Evolutionary conservation across 23 tunicate species (phyloP).

Genomic region (Styela plicata): DNA sequence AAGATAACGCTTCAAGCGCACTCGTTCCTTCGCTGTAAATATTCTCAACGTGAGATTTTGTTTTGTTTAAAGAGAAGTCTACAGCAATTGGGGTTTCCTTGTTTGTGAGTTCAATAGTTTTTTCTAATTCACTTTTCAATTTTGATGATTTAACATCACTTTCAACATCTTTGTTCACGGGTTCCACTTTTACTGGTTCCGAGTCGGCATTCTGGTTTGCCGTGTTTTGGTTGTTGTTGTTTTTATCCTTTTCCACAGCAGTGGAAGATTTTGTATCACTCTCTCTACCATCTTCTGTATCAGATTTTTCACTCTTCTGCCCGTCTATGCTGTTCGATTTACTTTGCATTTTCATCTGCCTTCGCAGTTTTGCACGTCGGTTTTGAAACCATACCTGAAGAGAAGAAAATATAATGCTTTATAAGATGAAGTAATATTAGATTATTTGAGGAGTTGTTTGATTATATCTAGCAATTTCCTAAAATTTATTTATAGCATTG

Average conservation of each 20-base stretch:
- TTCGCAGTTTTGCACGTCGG: conserved; percentile 84
- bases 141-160: neutral
- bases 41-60: neutral
- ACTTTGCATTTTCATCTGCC: conserved; percentile 89
- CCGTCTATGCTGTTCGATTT: conserved; percentile 31
- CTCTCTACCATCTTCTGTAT: conserved; percentile 8
- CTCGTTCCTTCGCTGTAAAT: conserved; percentile 4
- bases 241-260: neutral
- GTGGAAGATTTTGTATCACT: neutral
- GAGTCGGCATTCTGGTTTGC: neutral
- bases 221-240: neutral
- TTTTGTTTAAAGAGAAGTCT: conserved; percentile 17
- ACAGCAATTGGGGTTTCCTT: neutral
- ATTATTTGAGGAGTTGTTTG: no score
- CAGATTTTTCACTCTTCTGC: conserved; percentile 16
- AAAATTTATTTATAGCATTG: no score
- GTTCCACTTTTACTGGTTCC: neutral
- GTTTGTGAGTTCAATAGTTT: neutral
- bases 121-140: conserved; percentile 3
- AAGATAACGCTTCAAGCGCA: conserved; percentile 10
- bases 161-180: neutral
- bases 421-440: no score
- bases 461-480: no score
- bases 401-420: no score
- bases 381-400: conserved; percentile 97